phyloP scores from a whole-genome alignment of 2,113 vertebrate genomes.

The Trichechus manatus region DNA sequence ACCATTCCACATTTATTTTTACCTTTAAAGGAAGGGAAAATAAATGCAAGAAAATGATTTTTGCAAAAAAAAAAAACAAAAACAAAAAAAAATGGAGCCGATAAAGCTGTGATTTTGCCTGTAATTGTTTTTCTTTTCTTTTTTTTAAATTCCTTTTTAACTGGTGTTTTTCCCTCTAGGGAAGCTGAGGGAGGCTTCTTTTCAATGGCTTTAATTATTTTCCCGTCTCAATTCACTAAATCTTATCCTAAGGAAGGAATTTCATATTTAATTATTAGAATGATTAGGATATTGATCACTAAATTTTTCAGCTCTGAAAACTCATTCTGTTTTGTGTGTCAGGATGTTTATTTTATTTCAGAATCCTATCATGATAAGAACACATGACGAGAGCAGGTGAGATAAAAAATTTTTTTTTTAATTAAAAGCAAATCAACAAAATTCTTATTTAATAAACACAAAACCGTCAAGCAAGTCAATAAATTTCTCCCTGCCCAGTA shows the following conservation, averaged over 20 bases:
- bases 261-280: slow-evolving; percentile 44
- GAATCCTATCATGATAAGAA: not conserved
- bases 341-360: slow-evolving; percentile 35
- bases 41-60: slow-evolving; percentile 27
- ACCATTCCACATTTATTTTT: not conserved
- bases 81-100: not conserved
- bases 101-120: not conserved
- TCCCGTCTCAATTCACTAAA: slow-evolving; percentile 39
- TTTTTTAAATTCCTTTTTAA: not conserved
- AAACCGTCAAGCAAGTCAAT: not conserved
- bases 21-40: slow-evolving; percentile 21
- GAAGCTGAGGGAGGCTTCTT: not conserved
- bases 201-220: not conserved
- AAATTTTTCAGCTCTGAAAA: not conserved
- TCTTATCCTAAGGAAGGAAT: not conserved
- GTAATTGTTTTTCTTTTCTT: not conserved
- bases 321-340: not conserved
- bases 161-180: not conserved
- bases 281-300: slow-evolving; percentile 4
- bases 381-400: not conserved
- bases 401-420: not conserved
- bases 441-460: not conserved
- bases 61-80: not conserved
- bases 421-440: not conserved
- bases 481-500: not conserved